Evolutionary conservation across 2,797 vertebrate genomes (phyloP).

Genomic region (Myotis pilosus): DNA sequence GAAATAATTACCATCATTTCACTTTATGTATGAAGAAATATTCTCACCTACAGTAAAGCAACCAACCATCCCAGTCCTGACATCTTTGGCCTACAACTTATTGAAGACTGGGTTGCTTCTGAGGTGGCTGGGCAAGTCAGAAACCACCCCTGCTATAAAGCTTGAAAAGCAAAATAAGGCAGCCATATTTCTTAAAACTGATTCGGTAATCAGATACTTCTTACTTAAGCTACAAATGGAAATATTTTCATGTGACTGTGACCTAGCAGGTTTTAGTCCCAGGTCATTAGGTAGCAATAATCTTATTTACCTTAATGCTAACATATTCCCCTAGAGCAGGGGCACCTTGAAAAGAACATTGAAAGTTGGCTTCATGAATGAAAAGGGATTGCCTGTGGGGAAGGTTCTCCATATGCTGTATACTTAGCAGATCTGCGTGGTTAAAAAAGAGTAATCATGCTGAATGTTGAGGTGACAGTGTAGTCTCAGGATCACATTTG

Average conservation of each 20-base stretch:
- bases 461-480: not conserved
- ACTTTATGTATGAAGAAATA: not conserved
- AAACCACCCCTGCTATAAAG: not conserved
- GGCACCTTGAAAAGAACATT: slow-evolving; percentile 37
- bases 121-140: not conserved
- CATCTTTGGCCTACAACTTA: not conserved
- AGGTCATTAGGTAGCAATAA: slow-evolving; percentile 27
- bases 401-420: not conserved
- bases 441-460: not conserved
- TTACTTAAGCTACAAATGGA: not conserved
- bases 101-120: not conserved
- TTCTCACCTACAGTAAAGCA: not conserved
- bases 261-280: not conserved
- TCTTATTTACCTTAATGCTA: slow-evolving; percentile 47
- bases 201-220: not conserved
- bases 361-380: not conserved
- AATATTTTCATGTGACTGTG: not conserved
- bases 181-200: not conserved
- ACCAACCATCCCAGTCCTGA: not conserved
- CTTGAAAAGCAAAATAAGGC: not conserved
- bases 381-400: not conserved
- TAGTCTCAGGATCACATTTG: slow-evolving; percentile 39
- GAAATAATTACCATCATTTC: not conserved
- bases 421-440: not conserved
- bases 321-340: not conserved